Conservation (phyloP, 2,113 vertebrate genomes). For the Urocynchramus pylzowi region DNA sequence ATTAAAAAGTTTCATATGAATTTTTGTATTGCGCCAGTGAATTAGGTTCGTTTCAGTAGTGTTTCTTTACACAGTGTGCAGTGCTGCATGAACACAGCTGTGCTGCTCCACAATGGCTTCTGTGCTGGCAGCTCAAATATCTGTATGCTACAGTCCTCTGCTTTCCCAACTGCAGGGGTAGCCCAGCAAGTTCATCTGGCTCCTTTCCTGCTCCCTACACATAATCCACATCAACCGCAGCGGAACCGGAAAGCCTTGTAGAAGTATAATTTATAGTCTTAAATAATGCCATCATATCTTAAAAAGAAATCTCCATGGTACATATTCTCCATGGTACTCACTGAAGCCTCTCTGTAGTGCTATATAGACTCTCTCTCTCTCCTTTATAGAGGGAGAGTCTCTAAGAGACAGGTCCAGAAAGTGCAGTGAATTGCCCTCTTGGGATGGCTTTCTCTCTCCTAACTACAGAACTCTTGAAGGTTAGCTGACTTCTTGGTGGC, state of each 20-base stretch:
- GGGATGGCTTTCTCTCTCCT: neutral
- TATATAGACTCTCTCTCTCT: neutral
- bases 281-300: neutral
- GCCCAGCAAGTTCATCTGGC: neutral
- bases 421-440: neutral
- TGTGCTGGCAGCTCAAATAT: neutral
- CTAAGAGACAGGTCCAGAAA: neutral
- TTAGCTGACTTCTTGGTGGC: neutral
- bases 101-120: neutral
- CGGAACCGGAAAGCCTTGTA: neutral
- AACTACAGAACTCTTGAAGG: neutral
- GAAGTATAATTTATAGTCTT: neutral
- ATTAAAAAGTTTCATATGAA: neutral
- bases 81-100: neutral
- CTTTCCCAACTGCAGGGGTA: neutral
- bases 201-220: neutral
- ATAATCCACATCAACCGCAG: neutral
- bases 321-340: neutral
- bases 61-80: neutral
- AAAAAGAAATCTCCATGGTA: neutral
- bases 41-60: neutral
- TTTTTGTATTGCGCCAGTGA: neutral
- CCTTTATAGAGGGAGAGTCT: neutral
- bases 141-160: fast-evolving
- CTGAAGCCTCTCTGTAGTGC: neutral